Percentiles rank a stretch among this genome's conserved stretches.
phyloP scores from a whole-genome alignment of 2,797 vertebrate species.

The Pangasius djambal region DNA sequence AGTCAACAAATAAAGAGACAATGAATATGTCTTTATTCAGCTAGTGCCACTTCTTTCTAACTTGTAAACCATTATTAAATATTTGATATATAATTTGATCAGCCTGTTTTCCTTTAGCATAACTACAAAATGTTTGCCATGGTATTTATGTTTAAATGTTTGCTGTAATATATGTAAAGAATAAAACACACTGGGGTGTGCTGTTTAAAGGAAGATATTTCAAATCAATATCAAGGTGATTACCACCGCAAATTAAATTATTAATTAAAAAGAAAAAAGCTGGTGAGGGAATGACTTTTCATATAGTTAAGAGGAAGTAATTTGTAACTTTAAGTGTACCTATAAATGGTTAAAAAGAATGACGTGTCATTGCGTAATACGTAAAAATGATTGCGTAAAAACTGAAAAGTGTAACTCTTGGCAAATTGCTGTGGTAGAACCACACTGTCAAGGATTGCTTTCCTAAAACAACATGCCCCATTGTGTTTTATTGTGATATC shows the following conservation, averaged over 20 bases:
- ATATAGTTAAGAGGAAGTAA: background rate
- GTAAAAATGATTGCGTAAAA: too few relatives aligned
- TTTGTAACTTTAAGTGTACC: background rate
- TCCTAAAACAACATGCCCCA: background rate
- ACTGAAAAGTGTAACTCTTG: background rate
- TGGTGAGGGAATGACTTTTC: background rate
- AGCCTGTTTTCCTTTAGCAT: background rate
- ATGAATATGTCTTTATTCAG: constrained; percentile 16
- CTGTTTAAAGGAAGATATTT: background rate
- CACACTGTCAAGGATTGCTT: background rate
- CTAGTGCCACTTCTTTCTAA: background rate
- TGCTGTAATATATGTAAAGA: background rate
- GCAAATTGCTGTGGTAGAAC: background rate
- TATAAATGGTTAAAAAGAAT: background rate
- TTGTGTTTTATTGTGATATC: background rate
- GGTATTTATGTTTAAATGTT: background rate
- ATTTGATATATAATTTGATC: background rate
- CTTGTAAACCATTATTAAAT: constrained; percentile 14
- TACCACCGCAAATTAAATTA: background rate
- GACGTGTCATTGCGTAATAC: background rate
- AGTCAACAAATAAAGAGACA: constrained; percentile 40
- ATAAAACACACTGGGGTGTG: background rate
- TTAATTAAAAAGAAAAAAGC: background rate
- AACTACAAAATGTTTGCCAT: background rate
- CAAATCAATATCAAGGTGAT: background rate